Conservation (phyloP, 2,888 invertebrate species). For the Hermodice carunculata region DNA sequence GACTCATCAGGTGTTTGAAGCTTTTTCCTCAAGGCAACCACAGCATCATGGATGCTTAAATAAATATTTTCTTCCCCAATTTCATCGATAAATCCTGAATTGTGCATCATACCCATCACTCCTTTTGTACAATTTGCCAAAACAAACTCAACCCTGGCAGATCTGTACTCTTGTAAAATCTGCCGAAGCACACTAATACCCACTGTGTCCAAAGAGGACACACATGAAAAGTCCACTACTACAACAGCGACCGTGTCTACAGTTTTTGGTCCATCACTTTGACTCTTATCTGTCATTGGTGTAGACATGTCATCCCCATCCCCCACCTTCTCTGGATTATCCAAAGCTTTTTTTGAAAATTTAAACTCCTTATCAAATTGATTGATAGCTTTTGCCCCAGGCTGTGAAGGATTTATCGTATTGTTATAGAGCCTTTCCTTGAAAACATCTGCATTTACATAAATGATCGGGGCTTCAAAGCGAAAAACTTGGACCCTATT, state of each 20-base stretch:
- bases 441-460: slow-evolving; percentile 65
- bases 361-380: no score
- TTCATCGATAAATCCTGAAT: background rate
- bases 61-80: background rate
- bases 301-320: no score
- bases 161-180: slow-evolving; percentile 42
- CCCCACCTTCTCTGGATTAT: no score
- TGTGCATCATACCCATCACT: background rate
- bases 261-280: no score
- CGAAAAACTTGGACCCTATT: slow-evolving; percentile 61
- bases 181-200: slow-evolving; percentile 52
- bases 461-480: slow-evolving; percentile 63
- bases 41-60: slow-evolving; percentile 14
- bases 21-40: background rate
- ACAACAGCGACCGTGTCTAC: slow-evolving; percentile 22
- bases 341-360: no score
- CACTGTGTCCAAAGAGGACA: slow-evolving; percentile 57
- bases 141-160: slow-evolving; percentile 43
- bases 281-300: no score
- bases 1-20: no score
- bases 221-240: slow-evolving; percentile 56
- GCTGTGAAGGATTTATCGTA: slow-evolving; percentile 57
- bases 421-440: slow-evolving; percentile 54
- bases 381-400: no score
- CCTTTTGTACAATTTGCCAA: slow-evolving; percentile 43